Evolutionary conservation across 2,113 vertebrate species (phyloP).

Genomic region (Poicephalus meyeri): DNA sequence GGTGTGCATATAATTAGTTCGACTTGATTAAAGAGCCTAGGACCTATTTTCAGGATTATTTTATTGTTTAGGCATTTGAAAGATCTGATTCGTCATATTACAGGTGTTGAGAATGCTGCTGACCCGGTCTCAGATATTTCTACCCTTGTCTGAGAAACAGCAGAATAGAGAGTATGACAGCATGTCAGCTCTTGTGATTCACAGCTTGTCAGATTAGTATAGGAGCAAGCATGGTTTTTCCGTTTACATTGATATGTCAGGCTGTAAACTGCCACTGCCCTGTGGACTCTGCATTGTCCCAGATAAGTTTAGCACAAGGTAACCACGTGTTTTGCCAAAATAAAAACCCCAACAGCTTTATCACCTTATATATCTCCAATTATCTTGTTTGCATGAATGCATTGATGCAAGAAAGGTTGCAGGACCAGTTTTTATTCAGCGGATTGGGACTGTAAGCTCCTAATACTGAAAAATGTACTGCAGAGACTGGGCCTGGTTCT

Average conservation of each 20-base stretch:
- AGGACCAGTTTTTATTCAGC: neutral
- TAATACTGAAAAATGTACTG: neutral
- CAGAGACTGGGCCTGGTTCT: neutral
- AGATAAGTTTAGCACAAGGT: neutral
- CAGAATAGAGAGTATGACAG: neutral
- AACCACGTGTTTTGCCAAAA: neutral
- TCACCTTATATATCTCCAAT: neutral
- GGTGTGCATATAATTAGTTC: neutral
- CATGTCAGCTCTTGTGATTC: neutral
- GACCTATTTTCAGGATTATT: neutral
- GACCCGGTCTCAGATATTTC: neutral
- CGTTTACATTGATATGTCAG: neutral
- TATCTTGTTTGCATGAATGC: neutral
- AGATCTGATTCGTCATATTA: neutral
- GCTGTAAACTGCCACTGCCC: neutral
- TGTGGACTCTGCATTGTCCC: constrained; percentile 37
- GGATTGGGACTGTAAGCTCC: neutral
- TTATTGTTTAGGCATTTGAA: neutral
- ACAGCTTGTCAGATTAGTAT: neutral
- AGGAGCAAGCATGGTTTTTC: neutral
- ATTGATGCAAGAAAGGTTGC: neutral
- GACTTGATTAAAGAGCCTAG: neutral
- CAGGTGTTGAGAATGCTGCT: neutral
- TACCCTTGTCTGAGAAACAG: neutral
- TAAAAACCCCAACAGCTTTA: neutral